Evolutionary conservation across 2,888 invertebrate genomes (phyloP).

Genomic region (Vannuccia rotundouncinata): DNA sequence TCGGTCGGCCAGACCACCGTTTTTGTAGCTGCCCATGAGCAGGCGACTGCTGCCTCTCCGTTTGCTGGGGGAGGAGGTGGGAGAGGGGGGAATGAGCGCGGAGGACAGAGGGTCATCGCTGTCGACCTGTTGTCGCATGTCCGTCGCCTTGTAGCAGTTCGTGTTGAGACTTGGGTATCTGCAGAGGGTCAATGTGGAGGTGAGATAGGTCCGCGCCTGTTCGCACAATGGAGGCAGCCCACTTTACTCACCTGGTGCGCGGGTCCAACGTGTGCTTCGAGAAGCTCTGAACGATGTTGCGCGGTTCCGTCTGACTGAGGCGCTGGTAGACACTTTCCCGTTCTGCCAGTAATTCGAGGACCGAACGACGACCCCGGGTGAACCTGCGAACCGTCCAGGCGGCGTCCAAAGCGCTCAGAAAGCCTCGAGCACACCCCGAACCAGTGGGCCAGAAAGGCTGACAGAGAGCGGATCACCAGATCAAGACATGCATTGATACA

Average conservation of each 20-base stretch:
- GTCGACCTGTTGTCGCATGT: background rate
- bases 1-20: background rate
- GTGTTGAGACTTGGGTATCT: background rate
- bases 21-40: background rate
- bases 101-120: background rate
- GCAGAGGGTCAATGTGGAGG: background rate
- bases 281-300: constrained; percentile 81
- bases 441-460: constrained; percentile 92
- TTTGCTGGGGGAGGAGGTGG: background rate
- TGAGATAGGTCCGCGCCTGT: background rate
- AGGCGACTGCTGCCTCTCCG: background rate
- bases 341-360: constrained; percentile 72
- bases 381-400: constrained; percentile 83
- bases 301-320: constrained; percentile 87
- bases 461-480: constrained; percentile 35
- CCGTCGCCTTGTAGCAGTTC: background rate
- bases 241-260: constrained; percentile 16
- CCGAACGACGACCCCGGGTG: constrained; percentile 23
- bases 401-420: constrained; percentile 87
- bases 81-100: background rate
- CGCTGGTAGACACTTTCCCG: constrained; percentile 84
- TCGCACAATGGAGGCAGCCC: no score
- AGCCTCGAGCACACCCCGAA: constrained; percentile 92
- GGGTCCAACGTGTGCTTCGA: constrained; percentile 29
- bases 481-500: background rate